These are phyloP conservation scores for Tenthredo notha DNA, from an alignment of 2,888 invertebrate genomes.

Conservation along the genomic window DNA sequence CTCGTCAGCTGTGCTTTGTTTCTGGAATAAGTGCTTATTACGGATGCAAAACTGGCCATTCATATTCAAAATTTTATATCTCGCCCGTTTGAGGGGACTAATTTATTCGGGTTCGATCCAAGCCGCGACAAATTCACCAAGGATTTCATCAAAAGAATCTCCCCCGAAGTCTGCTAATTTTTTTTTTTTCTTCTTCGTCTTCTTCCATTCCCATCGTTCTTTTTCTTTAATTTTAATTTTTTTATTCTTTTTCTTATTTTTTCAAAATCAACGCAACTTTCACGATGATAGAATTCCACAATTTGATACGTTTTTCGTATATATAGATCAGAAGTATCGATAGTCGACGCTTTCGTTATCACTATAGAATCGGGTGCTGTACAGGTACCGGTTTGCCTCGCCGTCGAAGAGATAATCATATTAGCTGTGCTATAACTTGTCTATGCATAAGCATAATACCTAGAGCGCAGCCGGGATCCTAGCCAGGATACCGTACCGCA, in stretches of 20 bases:
- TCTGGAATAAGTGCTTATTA: constrained; percentile 87
- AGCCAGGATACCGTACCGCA: constrained; percentile 68
- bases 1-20: constrained; percentile 82
- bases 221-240: not conserved
- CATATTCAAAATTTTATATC: constrained; percentile 95
- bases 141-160: constrained; percentile 37
- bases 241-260: not conserved
- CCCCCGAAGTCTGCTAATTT: constrained; percentile 14
- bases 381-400: constrained; percentile 56
- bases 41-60: constrained; percentile 93
- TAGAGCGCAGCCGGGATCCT: constrained; percentile 70
- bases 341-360: not conserved
- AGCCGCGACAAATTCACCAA: constrained; percentile 75
- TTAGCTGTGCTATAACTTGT: constrained; percentile 76
- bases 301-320: not conserved
- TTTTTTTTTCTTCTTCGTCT: not conserved
- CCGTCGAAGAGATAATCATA: constrained; percentile 77
- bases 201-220: not conserved
- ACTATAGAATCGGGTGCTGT: constrained; percentile 34
- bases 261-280: not conserved
- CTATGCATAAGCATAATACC: constrained; percentile 77
- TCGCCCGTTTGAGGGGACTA: constrained; percentile 84
- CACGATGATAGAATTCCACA: not conserved
- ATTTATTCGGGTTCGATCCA: constrained; percentile 84
- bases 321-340: not conserved